Evolutionary conservation across 37 sponge, comb jelly and placozoan genomes (phyloP).

Genomic region (Oscarella lobularis): DNA sequence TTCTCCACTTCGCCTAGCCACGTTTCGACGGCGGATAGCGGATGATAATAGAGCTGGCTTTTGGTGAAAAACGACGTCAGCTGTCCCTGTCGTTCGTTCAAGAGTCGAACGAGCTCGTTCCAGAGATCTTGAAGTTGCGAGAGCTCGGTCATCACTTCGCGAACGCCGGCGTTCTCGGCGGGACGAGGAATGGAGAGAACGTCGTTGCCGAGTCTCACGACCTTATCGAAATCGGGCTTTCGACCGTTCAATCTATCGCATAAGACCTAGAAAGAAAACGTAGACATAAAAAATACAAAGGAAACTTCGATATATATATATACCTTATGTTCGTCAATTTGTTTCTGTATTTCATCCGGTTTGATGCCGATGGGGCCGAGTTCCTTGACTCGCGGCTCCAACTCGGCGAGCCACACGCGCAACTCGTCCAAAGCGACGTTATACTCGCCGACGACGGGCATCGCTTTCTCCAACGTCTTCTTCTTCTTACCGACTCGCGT

Average conservation of each 20-base stretch:
- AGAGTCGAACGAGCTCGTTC: not conserved
- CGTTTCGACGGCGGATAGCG: too few relatives aligned
- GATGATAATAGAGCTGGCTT: too few relatives aligned
- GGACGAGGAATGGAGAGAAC: not conserved
- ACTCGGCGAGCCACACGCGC: not conserved
- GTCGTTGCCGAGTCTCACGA: not conserved
- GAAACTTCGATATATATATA: too few relatives aligned
- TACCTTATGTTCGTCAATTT: constrained; percentile 10
- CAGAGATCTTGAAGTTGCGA: not conserved
- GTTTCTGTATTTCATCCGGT: constrained; percentile 5
- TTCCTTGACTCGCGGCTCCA: not conserved
- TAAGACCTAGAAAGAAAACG: too few relatives aligned
- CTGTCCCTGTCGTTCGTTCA: not conserved
- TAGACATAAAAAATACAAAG: too few relatives aligned
- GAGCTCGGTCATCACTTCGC: not conserved
- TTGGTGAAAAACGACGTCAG: not conserved
- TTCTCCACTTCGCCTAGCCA: too few relatives aligned
- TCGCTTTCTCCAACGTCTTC: not conserved
- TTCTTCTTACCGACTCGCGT: not conserved
- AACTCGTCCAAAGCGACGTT: not conserved
- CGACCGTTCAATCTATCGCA: not conserved
- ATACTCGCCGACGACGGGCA: not conserved
- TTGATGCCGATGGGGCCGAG: not conserved
- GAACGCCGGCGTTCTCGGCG: not conserved
- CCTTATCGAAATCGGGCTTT: not conserved